These are phyloP conservation scores for Streptopelia turtur DNA, from an alignment of 2,797 vertebrate species.

Conservation along the genomic window DNA sequence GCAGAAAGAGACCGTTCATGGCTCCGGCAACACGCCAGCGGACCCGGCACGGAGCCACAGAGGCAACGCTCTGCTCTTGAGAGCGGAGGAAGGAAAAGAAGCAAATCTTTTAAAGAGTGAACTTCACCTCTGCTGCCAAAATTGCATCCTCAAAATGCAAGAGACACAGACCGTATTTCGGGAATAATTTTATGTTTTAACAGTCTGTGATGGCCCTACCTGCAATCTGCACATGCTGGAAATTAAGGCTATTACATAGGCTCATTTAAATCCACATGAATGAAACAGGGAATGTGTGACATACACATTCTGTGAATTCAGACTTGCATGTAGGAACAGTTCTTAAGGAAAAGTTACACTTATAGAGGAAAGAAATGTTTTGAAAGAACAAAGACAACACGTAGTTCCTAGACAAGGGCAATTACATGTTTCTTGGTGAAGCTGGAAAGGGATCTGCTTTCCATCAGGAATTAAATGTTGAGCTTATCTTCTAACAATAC, in stretches of 20 bases:
- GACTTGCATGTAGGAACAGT: background rate
- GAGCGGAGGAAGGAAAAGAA: background rate
- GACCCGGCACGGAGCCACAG: background rate
- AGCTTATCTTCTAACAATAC: background rate
- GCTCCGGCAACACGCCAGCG: background rate
- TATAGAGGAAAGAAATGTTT: background rate
- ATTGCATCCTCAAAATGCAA: background rate
- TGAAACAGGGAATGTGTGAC: background rate
- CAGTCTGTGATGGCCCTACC: background rate
- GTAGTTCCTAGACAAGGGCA: background rate
- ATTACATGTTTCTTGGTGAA: background rate
- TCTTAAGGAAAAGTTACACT: background rate
- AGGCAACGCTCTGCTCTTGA: background rate
- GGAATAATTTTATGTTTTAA: background rate
- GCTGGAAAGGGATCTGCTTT: constrained; percentile 42
- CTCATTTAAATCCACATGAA: background rate
- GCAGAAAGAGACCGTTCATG: background rate
- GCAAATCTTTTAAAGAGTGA: background rate
- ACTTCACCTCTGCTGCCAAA: background rate
- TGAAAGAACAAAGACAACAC: background rate
- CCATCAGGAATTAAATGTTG: background rate
- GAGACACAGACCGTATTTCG: background rate
- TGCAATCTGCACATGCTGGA: background rate
- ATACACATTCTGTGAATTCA: background rate
- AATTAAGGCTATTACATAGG: background rate